Percentiles rank a stretch among this genome's conserved stretches.
Evolutionary conservation across 2,797 vertebrate genomes (phyloP).

Genomic region (Bucorvus abyssinicus): DNA sequence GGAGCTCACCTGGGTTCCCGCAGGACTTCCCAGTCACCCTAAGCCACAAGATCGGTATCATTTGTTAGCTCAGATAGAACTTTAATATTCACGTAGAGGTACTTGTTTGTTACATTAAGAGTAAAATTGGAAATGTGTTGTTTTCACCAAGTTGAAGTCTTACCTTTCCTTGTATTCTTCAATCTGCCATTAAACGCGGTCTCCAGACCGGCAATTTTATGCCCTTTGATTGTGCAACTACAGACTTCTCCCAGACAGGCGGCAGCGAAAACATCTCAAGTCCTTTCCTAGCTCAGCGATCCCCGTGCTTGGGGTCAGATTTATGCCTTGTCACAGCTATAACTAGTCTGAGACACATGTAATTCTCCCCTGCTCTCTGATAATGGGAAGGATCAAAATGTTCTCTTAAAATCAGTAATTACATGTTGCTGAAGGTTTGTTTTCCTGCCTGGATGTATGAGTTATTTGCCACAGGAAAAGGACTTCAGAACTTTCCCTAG

Average conservation of each 20-base stretch:
- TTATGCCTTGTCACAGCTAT: not conserved
- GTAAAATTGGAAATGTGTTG: not conserved
- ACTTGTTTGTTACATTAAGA: not conserved
- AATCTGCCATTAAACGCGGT: not conserved
- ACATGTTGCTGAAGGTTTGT: not conserved
- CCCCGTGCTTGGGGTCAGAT: not conserved
- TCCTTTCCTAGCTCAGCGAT: not conserved
- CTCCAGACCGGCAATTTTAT: not conserved
- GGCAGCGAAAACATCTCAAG: not conserved
- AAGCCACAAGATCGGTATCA: not conserved
- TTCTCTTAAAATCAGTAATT: conserved; percentile 10
- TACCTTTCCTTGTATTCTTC: not conserved
- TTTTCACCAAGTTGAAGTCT: not conserved
- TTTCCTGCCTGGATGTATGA: not conserved
- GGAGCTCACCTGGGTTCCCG: not conserved
- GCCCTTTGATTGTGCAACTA: not conserved
- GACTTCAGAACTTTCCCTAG: not conserved
- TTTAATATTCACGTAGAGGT: not conserved
- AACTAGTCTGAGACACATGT: not conserved
- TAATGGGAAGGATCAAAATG: conserved; percentile 12
- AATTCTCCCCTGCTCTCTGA: not conserved
- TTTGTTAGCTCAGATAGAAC: not conserved
- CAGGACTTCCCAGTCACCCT: not conserved
- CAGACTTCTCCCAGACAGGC: not conserved
- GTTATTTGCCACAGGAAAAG: not conserved